These are phyloP conservation scores for Ommatoiulus sabulosus DNA, from an alignment of 2,888 invertebrate genomes.

Conservation along the genomic window DNA sequence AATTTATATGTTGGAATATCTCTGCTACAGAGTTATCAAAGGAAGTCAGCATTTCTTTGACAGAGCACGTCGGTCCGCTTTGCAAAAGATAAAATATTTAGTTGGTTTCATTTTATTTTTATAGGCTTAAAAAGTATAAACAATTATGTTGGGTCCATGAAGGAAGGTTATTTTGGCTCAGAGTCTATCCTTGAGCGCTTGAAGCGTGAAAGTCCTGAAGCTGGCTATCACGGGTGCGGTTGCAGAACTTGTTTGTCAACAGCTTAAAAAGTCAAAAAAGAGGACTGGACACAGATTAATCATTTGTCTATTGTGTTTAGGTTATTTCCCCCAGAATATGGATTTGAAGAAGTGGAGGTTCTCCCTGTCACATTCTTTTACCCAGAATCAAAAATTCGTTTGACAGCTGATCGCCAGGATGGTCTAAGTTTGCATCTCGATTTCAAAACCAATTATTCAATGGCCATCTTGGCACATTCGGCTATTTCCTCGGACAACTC, in stretches of 20 bases:
- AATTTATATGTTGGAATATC: too few relatives aligned
- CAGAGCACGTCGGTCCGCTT: too few relatives aligned
- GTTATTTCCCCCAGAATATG: slow-evolving; percentile 83
- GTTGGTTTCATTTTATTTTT: too few relatives aligned
- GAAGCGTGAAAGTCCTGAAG: slow-evolving; percentile 85
- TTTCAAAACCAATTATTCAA: slow-evolving; percentile 85
- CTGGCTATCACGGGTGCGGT: slow-evolving; percentile 68
- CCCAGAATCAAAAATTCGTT: slow-evolving; percentile 84
- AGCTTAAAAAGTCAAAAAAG: too few relatives aligned
- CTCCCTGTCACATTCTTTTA: slow-evolving; percentile 93
- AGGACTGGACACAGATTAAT: background rate
- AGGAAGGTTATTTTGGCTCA: slow-evolving; percentile 93
- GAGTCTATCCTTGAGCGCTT: slow-evolving; percentile 90
- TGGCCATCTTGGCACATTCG: slow-evolving; percentile 87
- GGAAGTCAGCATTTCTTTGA: too few relatives aligned
- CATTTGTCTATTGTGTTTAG: slow-evolving; percentile 68
- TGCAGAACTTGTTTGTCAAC: background rate
- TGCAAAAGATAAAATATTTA: too few relatives aligned
- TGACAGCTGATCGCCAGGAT: slow-evolving; percentile 85
- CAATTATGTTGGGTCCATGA: slow-evolving; percentile 89
- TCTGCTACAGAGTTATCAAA: too few relatives aligned
- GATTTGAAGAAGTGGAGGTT: slow-evolving; percentile 84
- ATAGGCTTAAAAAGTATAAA: slow-evolving; percentile 80
- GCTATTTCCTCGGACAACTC: slow-evolving; percentile 77
- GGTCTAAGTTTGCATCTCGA: slow-evolving; percentile 84